Evolutionary conservation across 2,113 vertebrate genomes (phyloP), one percentile per base, ranked within the genome.

Genomic region (Anhinga anhinga): DNA sequence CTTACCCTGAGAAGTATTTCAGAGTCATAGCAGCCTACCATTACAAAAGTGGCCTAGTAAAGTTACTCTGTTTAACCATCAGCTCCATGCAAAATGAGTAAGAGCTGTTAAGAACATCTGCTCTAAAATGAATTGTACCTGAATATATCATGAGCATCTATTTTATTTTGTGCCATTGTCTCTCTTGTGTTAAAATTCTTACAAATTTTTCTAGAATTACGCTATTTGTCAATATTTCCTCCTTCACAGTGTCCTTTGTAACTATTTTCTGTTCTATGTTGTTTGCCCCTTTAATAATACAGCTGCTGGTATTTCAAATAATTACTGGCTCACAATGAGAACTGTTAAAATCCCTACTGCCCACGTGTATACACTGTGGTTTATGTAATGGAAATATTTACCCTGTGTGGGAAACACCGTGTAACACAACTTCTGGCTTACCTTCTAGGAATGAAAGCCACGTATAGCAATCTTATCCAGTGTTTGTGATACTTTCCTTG

Each of bases 351-450:
- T 85, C 78, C 27, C 36, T 71, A 5, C 49, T 8, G 1, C 82
- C 45, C 29, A 55, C 6, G 0, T 67, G 69, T 82, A 62, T 18
- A 19, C 36, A 56, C 42, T 73, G 84, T 42, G 66, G 53, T 85
- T 97, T 89, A 86, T 76, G n/a, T 93, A 77, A 88, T 78, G 53
- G 70, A 79, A 96, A 81, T 92, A 80, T 71, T 94, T 69, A 76
- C 63, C 40, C 36, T 85, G 53, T 92, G 76, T 82, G 65, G 65
- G 55, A 82, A 95, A 88, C 4, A 21, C 52, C 15, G 4, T 87
- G 49, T 67, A 74, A 52, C 52, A 87, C 32, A 80, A 96, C 85
- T 81, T 90, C 74, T 95, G 73, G 74, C 82, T 88, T 80, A 80
- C 63, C 58, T 89, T 86, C 52, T 50, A 94, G 67, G 65, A 92